A percentile compares a stretch with the other conserved stretches of the same genome.
Conservation (phyloP, 2,797 vertebrate genomes). For the Chlorospingus flavigularis region DNA sequence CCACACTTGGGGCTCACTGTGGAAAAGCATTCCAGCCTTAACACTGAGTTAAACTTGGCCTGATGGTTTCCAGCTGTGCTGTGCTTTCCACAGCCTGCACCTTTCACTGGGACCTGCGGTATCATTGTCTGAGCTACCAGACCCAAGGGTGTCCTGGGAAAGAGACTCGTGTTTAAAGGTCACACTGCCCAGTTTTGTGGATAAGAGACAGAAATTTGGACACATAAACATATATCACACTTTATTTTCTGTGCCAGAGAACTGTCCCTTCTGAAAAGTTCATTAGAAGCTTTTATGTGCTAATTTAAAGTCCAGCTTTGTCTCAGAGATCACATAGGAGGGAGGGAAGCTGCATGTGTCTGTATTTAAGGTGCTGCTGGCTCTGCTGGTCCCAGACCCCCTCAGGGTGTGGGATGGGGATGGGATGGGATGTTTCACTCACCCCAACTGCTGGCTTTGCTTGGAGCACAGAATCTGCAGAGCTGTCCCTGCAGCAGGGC, state of each 20-base stretch:
- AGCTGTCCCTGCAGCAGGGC: not conserved
- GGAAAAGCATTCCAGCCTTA: not conserved
- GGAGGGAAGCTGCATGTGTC: not conserved
- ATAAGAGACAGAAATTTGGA: not conserved
- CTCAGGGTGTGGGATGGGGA: rapidly evolving
- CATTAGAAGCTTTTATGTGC: not conserved
- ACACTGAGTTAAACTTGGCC: not conserved
- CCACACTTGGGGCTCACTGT: not conserved
- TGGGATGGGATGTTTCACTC: rapidly evolving
- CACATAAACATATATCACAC: not conserved
- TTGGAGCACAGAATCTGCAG: rapidly evolving
- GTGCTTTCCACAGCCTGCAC: not conserved
- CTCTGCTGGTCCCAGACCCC: not conserved
- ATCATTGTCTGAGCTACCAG: rapidly evolving
- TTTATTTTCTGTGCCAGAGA: not conserved
- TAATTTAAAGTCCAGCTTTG: not conserved
- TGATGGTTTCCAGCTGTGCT: not conserved
- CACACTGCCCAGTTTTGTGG: not conserved
- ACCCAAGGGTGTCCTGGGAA: rapidly evolving
- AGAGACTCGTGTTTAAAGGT: not conserved
- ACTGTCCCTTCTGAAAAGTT: not conserved
- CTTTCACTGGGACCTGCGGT: not conserved
- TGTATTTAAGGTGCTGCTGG: not conserved
- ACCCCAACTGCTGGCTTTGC: not conserved
- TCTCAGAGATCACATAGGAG: not conserved